Evolutionary conservation across 2,797 vertebrate genomes (phyloP).

Genomic region (Chromobotia macracanthus): DNA sequence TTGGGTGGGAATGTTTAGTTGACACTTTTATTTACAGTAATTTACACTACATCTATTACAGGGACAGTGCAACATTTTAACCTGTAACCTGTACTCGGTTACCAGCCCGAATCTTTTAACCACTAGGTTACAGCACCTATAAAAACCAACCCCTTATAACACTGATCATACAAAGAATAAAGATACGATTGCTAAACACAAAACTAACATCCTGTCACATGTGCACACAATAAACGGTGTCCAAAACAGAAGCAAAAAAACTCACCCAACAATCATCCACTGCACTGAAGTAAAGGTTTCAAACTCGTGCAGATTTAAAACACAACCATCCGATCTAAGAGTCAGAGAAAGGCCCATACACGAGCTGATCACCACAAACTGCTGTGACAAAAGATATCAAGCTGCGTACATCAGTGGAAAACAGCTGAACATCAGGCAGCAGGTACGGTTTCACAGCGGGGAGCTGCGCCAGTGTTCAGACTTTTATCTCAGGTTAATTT

Average conservation of each 20-base stretch:
- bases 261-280: background rate
- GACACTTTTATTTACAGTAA: too few species aligned
- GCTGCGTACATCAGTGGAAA: conserved; percentile 3
- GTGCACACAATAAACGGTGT: too few species aligned
- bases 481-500: conserved; percentile 70
- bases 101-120: background rate
- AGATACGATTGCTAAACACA: background rate
- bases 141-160: conserved; percentile 15
- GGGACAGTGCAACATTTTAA: background rate
- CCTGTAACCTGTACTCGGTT: background rate
- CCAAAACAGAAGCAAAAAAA: background rate
- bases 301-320: too few species aligned
- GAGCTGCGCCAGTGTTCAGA: conserved; percentile 52
- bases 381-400: conserved; percentile 30
- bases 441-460: conserved; percentile 45
- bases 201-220: too few species aligned
- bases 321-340: too few species aligned
- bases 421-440: conserved; percentile 41
- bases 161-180: background rate
- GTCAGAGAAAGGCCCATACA: conserved; percentile 10
- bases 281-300: background rate
- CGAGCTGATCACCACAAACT: conserved; percentile 7
- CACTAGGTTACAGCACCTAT: background rate
- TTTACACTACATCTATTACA: conserved; percentile 10
- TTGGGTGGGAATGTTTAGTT: background rate